Evolutionary conservation across 1,140 invertebrate genomes (phyloP).

Genomic region (Halesus radiatus): DNA sequence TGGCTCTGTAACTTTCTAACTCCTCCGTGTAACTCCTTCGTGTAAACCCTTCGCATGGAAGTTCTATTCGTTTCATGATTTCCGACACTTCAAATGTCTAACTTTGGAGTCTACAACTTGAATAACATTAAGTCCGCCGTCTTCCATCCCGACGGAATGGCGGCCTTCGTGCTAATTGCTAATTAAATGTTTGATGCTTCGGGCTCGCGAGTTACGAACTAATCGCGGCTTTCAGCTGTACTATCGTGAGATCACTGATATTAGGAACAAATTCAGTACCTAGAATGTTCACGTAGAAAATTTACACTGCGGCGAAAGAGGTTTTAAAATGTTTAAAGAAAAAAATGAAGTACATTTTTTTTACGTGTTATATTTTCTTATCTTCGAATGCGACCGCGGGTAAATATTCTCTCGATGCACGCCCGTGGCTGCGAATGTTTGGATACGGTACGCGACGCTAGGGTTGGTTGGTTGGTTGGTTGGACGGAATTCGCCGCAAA

Average conservation of each 20-base stretch:
- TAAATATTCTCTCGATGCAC: slow-evolving; percentile 1
- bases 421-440: slow-evolving; percentile 25
- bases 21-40: no score
- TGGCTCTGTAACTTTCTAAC: no score
- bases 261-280: not conserved
- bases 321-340: no score
- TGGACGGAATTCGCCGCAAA: slow-evolving; percentile 49
- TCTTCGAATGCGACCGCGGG: no score
- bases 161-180: not conserved
- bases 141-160: not conserved
- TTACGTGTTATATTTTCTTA: no score
- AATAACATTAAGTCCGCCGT: not conserved
- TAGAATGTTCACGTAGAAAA: not conserved
- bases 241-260: not conserved
- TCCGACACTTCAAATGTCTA: not conserved
- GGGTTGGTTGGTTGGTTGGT: not conserved
- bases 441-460: not conserved
- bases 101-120: not conserved
- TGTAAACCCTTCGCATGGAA: not conserved
- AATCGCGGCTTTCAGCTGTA: not conserved
- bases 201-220: not conserved
- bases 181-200: not conserved
- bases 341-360: no score
- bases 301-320: no score
- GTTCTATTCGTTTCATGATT: not conserved